A percentile compares a stretch with the other conserved stretches of the same genome.
These are phyloP conservation scores for Plumapathes pennacea DNA, from an alignment of 92 coral and sea anemone genomes.

Conservation along the genomic window DNA sequence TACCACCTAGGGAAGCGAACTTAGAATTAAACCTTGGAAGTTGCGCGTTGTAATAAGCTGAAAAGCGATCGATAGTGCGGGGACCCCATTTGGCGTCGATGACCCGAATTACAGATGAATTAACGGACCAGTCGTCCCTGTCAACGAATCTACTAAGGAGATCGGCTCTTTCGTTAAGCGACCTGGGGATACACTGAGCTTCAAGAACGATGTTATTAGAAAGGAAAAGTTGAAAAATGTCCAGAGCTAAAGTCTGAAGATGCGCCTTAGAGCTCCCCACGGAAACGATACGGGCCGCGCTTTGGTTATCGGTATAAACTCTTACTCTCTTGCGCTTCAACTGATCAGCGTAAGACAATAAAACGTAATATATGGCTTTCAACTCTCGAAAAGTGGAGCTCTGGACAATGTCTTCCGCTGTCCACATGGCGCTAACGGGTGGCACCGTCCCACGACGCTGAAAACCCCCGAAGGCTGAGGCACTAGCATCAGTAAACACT, in stretches of 20 bases:
- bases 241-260: constrained; percentile 33
- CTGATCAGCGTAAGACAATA: no score
- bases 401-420: constrained; percentile 35
- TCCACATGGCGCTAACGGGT: constrained; percentile 1
- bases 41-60: constrained; percentile 48
- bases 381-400: constrained; percentile 52
- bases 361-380: constrained; percentile 29
- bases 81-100: constrained; percentile 63
- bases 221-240: constrained; percentile 45
- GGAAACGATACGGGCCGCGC: constrained; percentile 62
- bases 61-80: constrained; percentile 59
- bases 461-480: constrained; percentile 35
- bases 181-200: constrained; percentile 69
- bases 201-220: constrained; percentile 26
- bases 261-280: constrained; percentile 52
- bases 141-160: constrained; percentile 41
- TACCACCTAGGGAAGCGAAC: constrained; percentile 50
- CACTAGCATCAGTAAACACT: constrained; percentile 35
- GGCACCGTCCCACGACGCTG: no score
- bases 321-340: constrained; percentile 6
- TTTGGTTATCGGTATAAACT: constrained; percentile 37
- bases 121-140: constrained; percentile 59
- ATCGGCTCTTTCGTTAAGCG: constrained; percentile 55
- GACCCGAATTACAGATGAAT: constrained; percentile 24
- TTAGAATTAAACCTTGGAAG: constrained; percentile 43